Base-by-base conservation (phyloP, 2,888 invertebrate species). In the Therioaphis trifolii region DNA sequence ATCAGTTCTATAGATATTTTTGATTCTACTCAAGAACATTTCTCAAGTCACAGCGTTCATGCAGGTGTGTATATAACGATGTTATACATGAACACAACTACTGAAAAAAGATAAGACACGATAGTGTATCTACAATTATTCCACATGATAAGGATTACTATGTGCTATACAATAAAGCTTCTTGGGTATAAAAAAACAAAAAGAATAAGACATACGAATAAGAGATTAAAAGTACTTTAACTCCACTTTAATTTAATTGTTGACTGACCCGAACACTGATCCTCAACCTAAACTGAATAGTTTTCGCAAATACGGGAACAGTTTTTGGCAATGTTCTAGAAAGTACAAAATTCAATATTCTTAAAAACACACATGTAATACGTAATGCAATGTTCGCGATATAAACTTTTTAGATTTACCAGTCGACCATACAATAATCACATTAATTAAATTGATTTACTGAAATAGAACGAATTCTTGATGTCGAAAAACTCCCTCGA, bases 291-390 rank as follows among this genome's bases (percentile, higher is more conserved):
- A 74, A 35, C 35, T 52, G 21, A 55, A 55, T 24, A 46, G 69
- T 43, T 69, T 15, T 43, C 15, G 40, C 9, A 43, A 21, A 18
- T 55, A 35, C 35, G 3, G 21, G 27, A 21, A n/a, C 21, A 14
- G 72, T 52, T 52, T 69, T 72, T 72, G 52, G 35, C 72, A 55
- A 35, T 74, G 21, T 35, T 55, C 21, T 55, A 55, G 55, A 55
- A 55, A 21, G 14, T 52, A 72, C 35, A 21, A 55, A 55, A 52
- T 29, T 74, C 21, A 55, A 74, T 72, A 72, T 72, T 52, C 52
- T 52, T 72, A 52, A 49, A 35, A 29, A 72, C 72, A 52, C 21
- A 21, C 14, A 21, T n/a, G 52, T 2, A 49, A 29, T 9, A 43
- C 49, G 15, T 72, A 52, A 72, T 52, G 14, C 1, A 15, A 9